phyloP scores from a whole-genome alignment of 1,140 invertebrate species.

The Hyphantria cunea region DNA sequence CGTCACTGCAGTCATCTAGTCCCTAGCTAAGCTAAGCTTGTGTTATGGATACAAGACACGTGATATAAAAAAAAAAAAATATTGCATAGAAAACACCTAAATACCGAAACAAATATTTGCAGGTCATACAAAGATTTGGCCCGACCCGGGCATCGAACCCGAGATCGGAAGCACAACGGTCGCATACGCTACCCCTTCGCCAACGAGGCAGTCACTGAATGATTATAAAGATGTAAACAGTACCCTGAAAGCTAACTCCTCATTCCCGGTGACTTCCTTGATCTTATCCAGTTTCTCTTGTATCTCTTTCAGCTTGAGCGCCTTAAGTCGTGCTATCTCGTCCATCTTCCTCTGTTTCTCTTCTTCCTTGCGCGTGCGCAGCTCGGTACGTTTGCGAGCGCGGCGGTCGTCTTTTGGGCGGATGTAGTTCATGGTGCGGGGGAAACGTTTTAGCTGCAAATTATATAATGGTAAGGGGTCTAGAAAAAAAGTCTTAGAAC shows the following conservation, averaged over 20 bases:
- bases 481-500: too few relatives aligned
- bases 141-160: too few relatives aligned
- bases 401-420: conserved; percentile 90
- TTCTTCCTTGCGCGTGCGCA: conserved; percentile 89
- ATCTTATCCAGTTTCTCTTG: conserved; percentile 93
- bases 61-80: too few relatives aligned
- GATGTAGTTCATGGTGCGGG: conserved; percentile 93
- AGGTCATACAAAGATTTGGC: too few relatives aligned
- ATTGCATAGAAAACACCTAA: too few relatives aligned
- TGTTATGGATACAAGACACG: too few relatives aligned
- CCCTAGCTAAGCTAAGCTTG: too few relatives aligned
- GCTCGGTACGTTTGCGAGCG: conserved; percentile 88
- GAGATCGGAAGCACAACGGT: too few relatives aligned
- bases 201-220: too few relatives aligned
- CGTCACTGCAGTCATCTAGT: too few relatives aligned
- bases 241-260: conserved; percentile 84
- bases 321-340: conserved; percentile 93
- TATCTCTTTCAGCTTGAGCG: conserved; percentile 95
- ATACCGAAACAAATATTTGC: too few relatives aligned
- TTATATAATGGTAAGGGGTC: conserved; percentile 3
- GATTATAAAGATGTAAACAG: background rate
- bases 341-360: conserved; percentile 93
- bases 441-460: conserved; percentile 92
- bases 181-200: too few relatives aligned
- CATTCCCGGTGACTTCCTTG: conserved; percentile 94